phyloP scores from a whole-genome alignment of 2,797 vertebrate species.

The Helostoma temminkii region DNA sequence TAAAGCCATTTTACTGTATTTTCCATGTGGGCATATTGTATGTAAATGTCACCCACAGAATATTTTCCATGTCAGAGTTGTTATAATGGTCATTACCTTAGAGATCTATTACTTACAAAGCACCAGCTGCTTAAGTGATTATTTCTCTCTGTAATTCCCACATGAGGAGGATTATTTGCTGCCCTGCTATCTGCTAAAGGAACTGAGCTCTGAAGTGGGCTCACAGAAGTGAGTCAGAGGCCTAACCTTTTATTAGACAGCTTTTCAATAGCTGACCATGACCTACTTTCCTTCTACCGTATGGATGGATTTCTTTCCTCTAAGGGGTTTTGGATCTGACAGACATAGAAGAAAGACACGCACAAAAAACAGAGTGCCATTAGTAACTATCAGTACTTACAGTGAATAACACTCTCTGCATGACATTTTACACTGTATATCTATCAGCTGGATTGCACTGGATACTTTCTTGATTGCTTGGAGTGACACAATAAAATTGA shows the following conservation, averaged over 20 bases:
- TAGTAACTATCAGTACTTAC: background rate
- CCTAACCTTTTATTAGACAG: conserved; percentile 42
- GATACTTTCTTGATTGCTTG: conserved; percentile 5
- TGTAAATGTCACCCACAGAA: conserved; percentile 27
- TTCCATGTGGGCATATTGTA: conserved; percentile 19
- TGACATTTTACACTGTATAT: background rate
- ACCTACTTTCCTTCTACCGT: conserved; percentile 38
- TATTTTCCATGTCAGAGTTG: conserved; percentile 21
- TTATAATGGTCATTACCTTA: conserved; percentile 45
- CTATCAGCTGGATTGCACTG: background rate
- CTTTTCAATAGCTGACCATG: conserved; percentile 46
- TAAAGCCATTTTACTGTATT: background rate
- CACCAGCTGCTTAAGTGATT: conserved; percentile 33
- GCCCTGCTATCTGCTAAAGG: conserved; percentile 8
- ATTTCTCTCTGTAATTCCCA: conserved; percentile 28
- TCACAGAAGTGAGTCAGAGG: conserved; percentile 33
- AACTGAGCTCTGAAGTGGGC: conserved; percentile 36
- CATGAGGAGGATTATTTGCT: conserved; percentile 29
- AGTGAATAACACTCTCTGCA: background rate
- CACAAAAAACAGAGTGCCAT: background rate
- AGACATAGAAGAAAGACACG: background rate
- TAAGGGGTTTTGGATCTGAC: conserved; percentile 5
- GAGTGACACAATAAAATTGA: conserved; percentile 15
- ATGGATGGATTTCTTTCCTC: conserved; percentile 24
- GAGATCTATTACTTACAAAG: conserved; percentile 26